These are phyloP conservation scores for Drosophila mojavensis DNA, from an alignment of 1,140 invertebrate species.

Conservation along the genomic window DNA sequence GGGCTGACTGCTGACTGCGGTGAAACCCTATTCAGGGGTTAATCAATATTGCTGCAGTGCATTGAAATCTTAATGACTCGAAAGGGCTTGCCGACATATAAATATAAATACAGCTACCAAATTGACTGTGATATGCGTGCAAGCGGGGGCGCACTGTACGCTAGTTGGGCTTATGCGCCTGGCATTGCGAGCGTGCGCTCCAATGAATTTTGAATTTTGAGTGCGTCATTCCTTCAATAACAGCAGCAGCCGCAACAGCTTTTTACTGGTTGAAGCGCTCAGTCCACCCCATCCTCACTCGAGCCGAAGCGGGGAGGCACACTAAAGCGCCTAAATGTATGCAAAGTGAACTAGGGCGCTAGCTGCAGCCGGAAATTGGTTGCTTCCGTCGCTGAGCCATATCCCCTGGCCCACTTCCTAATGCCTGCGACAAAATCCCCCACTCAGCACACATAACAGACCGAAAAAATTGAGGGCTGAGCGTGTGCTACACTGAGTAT, in stretches of 20 bases:
- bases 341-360: slow-evolving; percentile 43
- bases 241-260: slow-evolving; percentile 41
- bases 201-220: slow-evolving; percentile 54
- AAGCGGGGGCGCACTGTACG: not conserved
- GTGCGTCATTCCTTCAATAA: slow-evolving; percentile 78
- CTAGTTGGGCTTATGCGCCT: not conserved
- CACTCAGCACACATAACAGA: not conserved
- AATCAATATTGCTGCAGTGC: slow-evolving; percentile 35
- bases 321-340: slow-evolving; percentile 47
- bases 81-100: slow-evolving; percentile 13
- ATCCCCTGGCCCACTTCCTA: not conserved
- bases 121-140: slow-evolving; percentile 44
- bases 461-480: not conserved
- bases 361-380: slow-evolving; percentile 66
- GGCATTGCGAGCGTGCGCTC: not conserved
- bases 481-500: not conserved
- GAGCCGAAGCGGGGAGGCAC: slow-evolving; percentile 27
- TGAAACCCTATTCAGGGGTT: slow-evolving; percentile 13
- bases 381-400: slow-evolving; percentile 51
- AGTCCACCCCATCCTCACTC: not conserved
- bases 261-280: slow-evolving; percentile 19
- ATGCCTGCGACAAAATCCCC: not conserved
- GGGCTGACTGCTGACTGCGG: not conserved
- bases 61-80: slow-evolving; percentile 33
- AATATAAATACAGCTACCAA: slow-evolving; percentile 67